Evolutionary conservation across 2,888 invertebrate genomes (phyloP).

Genomic region (Torymus aiolomorphi): DNA sequence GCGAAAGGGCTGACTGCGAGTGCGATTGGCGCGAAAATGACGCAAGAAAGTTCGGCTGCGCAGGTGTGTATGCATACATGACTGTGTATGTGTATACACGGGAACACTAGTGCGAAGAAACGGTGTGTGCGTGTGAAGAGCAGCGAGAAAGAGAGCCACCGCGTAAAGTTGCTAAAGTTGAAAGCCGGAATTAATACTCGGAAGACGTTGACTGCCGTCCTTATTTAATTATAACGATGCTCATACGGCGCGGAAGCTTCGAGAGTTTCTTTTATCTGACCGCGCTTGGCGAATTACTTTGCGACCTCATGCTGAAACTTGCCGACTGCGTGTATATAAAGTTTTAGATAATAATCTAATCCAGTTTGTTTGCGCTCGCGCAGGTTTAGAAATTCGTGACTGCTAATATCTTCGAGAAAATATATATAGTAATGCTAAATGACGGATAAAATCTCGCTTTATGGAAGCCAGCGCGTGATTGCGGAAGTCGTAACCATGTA

Average conservation of each 20-base stretch:
- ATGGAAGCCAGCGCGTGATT: slow-evolving; percentile 1
- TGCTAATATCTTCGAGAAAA: slow-evolving; percentile 14
- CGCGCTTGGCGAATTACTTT: too few species aligned
- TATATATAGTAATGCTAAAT: not conserved
- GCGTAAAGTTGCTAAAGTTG: slow-evolving; percentile 71
- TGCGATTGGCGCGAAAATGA: slow-evolving; percentile 67
- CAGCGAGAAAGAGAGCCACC: slow-evolving; percentile 65
- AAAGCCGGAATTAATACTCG: slow-evolving; percentile 72
- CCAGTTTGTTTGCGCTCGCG: too few species aligned
- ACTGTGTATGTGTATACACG: not conserved
- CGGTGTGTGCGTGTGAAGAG: slow-evolving; percentile 31
- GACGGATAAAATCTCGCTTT: slow-evolving; percentile 21
- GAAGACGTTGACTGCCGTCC: slow-evolving; percentile 71
- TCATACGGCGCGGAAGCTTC: slow-evolving; percentile 13
- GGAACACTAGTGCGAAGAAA: not conserved
- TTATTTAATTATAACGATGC: slow-evolving; percentile 70
- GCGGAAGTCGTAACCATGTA: slow-evolving; percentile 44
- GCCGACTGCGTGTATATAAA: not conserved
- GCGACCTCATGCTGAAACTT: not conserved
- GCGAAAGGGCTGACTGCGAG: slow-evolving; percentile 40
- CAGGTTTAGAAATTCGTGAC: not conserved
- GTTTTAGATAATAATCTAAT: not conserved
- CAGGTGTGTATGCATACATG: too few species aligned
- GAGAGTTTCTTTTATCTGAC: too few species aligned
- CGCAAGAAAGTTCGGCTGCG: slow-evolving; percentile 67